Base-by-base conservation (phyloP, 35 echinoderm and acorn worm genomes). In the Heliocidaris erythrogramma region DNA sequence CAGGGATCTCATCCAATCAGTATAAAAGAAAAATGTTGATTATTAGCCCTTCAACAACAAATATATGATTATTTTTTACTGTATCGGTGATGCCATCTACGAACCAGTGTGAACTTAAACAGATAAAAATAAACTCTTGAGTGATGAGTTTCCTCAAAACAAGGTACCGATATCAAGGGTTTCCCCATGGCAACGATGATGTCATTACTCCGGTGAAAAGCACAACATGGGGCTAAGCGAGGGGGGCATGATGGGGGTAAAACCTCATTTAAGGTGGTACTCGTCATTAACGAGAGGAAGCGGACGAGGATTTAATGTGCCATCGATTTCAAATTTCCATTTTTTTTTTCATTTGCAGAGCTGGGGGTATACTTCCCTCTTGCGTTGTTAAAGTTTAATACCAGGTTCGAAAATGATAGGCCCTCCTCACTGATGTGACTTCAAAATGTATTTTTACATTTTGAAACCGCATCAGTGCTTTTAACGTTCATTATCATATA, bases 151-250 rank as follows among this genome's bases (percentile, higher is more conserved):
- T 78, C 65, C 65, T 78, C 17, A 18, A 78, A 78, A 78, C 65
- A 78, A 78, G 65, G 65, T 5, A 78, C 65, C 65, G 65, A 78
- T 78, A 27, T 78, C 65, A 78, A 78, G 65, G 65, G 65, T 78
- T 78, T 78, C n/a, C 65, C 65, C 65, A 78, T 78, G 65, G 65
- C 65, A 78, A 78, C 65, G 65, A 78, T 78, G 65, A 78, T 78
- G 65, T 78, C 65, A 78, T 78, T 78, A 78, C 65, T 78, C 65
- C 65, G 4, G 65, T n/a, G 18, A 78, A 78, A 78, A 78, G 65
- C 24, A 78, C 65, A n/a, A 27, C 65, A 78, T 78, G 65, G 27
- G 65, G 65, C 65, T 78, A 78, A 78, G 65, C n/a, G n/a, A 24
- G 21, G 21, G 52, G 61, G 65, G 65, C 27, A n/a, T 27, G 65